Percentiles rank a stretch among this genome's conserved stretches.
These are phyloP conservation scores for Staurois parvus DNA, from an alignment of 2,797 vertebrate genomes.

Conservation along the genomic window DNA sequence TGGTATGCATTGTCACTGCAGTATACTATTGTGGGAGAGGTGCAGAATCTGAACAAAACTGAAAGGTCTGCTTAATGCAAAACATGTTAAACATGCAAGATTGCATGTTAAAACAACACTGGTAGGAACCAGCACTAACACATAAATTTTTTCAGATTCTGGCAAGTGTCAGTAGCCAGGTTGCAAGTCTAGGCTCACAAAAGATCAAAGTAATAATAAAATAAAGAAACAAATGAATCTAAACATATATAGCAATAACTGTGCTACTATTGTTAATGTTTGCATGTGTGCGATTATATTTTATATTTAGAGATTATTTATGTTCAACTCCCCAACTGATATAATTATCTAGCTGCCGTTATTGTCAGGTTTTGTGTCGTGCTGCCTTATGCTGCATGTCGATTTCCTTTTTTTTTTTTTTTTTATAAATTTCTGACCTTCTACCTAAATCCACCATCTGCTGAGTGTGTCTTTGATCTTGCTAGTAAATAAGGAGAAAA, in stretches of 20 bases:
- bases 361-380: neutral
- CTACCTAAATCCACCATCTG: slow-evolving; percentile 18
- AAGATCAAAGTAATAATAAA: neutral
- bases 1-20: too few relatives aligned
- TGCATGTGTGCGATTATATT: neutral
- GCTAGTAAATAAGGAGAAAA: slow-evolving; percentile 34
- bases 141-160: too few relatives aligned
- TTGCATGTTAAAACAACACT: too few relatives aligned
- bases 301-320: too few relatives aligned
- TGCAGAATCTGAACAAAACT: too few relatives aligned
- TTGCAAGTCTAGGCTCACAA: neutral
- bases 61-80: too few relatives aligned
- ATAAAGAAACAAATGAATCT: neutral
- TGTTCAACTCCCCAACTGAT: neutral
- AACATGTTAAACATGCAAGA: too few relatives aligned
- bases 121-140: too few relatives aligned
- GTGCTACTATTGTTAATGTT: neutral
- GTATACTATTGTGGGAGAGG: too few relatives aligned
- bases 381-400: neutral
- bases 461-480: slow-evolving; percentile 6
- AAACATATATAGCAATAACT: neutral
- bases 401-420: slow-evolving; percentile 5
- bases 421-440: slow-evolving; percentile 16
- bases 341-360: neutral
- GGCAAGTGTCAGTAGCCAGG: too few relatives aligned